Base-by-base conservation (phyloP, 1,140 invertebrate genomes). In the Brachystomella parvula region DNA sequence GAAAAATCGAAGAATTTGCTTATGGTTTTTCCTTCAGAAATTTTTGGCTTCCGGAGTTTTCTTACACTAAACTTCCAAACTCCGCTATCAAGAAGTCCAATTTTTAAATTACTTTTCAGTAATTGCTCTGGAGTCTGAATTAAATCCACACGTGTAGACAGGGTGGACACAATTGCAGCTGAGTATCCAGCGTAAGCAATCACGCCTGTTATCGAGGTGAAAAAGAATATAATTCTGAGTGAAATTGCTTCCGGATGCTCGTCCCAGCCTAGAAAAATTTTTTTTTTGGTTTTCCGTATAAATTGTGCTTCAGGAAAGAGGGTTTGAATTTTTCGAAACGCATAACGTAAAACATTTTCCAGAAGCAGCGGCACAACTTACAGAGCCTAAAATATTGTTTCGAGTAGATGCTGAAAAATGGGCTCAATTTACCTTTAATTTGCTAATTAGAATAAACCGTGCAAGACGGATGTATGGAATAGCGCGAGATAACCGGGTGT, bases 171-270 rank as follows among this genome's bases (percentile, higher is more conserved):
- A 60, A 73, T 73, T 15, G 71, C 71, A 2, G 68, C 71, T 1
- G 68, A 70, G 39, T 73, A 73, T 1, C 71, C 71, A 1, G 71
- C 71, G 58, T 73, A 73, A 0, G 68, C 66, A 17, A 73, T 60
- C 0, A 73, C 71, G 9, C 63, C 71, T 0, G 68, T 73, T 31
- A 73, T 67, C 0, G 71, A 73, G 0, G 63, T 68, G 6, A 65
- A 68, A 47, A 70, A 66, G 32, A 73, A 69, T 47, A 73, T 73
- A 39, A 63, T 62, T 47, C 71, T 26, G 12, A 73, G 32, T 21
- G 71, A 73, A 0, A 63, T 39, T n/a, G 71, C 65, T 0, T 21
- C 24, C 3, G 71, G 71, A 67, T 73, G 71, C 21, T 73, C 71
- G 33, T 73, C 71, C 68, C 68, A 70, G 29, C 71, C 71, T 69